These are phyloP conservation scores for Folsomia manolachei DNA, from an alignment of 2,888 invertebrate genomes.

Conservation along the genomic window DNA sequence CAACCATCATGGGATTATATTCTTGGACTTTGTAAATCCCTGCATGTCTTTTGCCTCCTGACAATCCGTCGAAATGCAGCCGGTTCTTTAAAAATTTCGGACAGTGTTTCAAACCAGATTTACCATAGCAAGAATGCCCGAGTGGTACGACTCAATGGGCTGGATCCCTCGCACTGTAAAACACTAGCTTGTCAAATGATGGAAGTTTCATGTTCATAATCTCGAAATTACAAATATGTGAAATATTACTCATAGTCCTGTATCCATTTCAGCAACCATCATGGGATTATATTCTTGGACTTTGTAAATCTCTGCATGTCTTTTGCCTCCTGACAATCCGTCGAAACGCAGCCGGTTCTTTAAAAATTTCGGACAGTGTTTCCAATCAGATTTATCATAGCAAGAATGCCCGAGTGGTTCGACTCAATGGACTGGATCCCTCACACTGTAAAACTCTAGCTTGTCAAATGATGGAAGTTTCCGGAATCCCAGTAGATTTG, in stretches of 20 bases:
- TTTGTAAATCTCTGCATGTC: slow-evolving; percentile 36
- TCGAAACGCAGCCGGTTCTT: slow-evolving; percentile 39
- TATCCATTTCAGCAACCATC: slow-evolving; percentile 51
- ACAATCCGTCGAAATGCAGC: slow-evolving; percentile 40
- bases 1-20: slow-evolving; percentile 55
- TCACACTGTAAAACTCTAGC: slow-evolving; percentile 54
- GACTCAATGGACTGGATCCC: slow-evolving; percentile 32
- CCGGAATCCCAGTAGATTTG: slow-evolving; percentile 64
- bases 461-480: slow-evolving; percentile 64
- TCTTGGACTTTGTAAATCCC: slow-evolving; percentile 32
- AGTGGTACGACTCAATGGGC: slow-evolving; percentile 31
- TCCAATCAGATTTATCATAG: slow-evolving; percentile 42
- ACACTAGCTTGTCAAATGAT: slow-evolving; percentile 63
- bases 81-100: slow-evolving; percentile 40
- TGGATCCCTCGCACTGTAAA: slow-evolving; percentile 25
- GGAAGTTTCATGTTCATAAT: slow-evolving; percentile 61
- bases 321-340: slow-evolving; percentile 36
- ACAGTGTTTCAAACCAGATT: slow-evolving; percentile 34
- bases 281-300: slow-evolving; percentile 53
- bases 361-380: slow-evolving; percentile 36
- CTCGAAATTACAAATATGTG: too few species aligned
- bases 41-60: slow-evolving; percentile 32
- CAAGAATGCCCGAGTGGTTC: slow-evolving; percentile 37
- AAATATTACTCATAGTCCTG: too few species aligned
- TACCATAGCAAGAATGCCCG: slow-evolving; percentile 43